Evolutionary conservation across 2,888 invertebrate species (phyloP), one percentile per base, ranked within the genome.

Genomic region (Meghimatium bilineatum): DNA sequence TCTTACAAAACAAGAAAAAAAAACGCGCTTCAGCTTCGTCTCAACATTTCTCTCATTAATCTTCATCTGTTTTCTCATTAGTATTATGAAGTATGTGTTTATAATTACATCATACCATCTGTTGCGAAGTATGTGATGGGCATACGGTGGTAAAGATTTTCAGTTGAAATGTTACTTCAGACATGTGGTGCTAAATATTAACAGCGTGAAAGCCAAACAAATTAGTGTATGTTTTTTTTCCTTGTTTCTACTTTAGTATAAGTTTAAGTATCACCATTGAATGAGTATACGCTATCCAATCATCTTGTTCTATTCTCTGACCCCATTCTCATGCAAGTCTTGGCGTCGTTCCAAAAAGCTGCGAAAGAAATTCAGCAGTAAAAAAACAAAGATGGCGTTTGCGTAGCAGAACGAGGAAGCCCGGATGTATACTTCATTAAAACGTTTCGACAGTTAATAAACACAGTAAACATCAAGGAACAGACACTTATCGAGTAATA

Each of bases 251-350:
- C 71, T 36, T 14, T 71, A 71, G 23, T 38, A 38, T 8, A 34
- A 69, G 12, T n/a, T 36, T 23, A 14, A 36, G 69, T 38, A 36
- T 36, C 26, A 29, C 71, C 71, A 71, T 36, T 76, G 76, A 60
- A 76, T 60, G 76, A 20, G 26, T 20, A 1, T 6, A 36, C 76
- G 60, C 26, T 36, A 60, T 8, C 76, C 76, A 76, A 76, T 76
- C 76, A 56, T 34, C 36, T 29, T 0, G 6, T 60, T 6, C 20
- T 56, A 23, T 23, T 60, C 34, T 1, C 32, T 60, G 60, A 60
- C 76, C n/a, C 20, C 60, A 23, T 76, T 76, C 76, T 60, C 79
- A 80, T 52, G 44, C 49, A 80, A 52, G 10, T 10, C 34, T 8
- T 44, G 56, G 52, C 79, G 52, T 32, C 32, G 49, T 14, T 60